Percentiles rank a stretch among this genome's conserved stretches.
These are phyloP conservation scores for Bedellia somnulentella DNA, from an alignment of 2,888 invertebrate genomes.

Conservation along the genomic window DNA sequence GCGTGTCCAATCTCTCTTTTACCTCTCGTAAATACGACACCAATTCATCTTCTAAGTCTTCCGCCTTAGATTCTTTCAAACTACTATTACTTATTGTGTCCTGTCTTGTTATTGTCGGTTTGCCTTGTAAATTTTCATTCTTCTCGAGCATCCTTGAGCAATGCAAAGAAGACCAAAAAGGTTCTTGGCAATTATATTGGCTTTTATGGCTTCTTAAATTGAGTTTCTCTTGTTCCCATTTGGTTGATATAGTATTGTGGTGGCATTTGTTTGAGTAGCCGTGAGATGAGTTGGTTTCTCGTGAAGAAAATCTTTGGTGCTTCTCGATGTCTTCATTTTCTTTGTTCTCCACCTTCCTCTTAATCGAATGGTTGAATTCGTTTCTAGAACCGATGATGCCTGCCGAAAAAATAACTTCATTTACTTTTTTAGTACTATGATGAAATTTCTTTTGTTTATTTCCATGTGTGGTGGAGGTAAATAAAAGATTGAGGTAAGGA, in stretches of 20 bases:
- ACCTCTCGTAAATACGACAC: slow-evolving; percentile 30
- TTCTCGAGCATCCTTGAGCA: neutral
- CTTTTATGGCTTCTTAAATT: neutral
- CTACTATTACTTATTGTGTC: slow-evolving; percentile 40
- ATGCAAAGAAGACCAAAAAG: neutral
- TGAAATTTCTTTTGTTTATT: too few relatives aligned
- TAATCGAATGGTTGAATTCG: slow-evolving; percentile 1
- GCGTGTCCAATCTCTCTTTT: slow-evolving; percentile 14
- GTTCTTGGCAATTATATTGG: neutral
- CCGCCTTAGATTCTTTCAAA: slow-evolving; percentile 30
- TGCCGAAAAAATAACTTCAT: too few relatives aligned
- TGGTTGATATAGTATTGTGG: neutral
- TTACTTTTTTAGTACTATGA: too few relatives aligned
- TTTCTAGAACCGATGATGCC: slow-evolving; percentile 1
- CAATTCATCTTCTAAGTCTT: slow-evolving; percentile 40
- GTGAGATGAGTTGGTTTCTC: neutral
- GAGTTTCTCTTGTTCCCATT: neutral
- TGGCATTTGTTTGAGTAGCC: neutral
- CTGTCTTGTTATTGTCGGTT: too few relatives aligned
- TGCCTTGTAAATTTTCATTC: neutral
- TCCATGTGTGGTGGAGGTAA: too few relatives aligned
- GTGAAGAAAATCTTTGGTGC: neutral
- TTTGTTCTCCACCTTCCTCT: too few relatives aligned
- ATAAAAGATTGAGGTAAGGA: too few relatives aligned
- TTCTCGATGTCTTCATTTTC: neutral